Percentiles rank a stretch among this genome's conserved stretches.
These are phyloP conservation scores for Amphiprion percula DNA, from an alignment of 2,113 vertebrate species.

Conservation along the genomic window DNA sequence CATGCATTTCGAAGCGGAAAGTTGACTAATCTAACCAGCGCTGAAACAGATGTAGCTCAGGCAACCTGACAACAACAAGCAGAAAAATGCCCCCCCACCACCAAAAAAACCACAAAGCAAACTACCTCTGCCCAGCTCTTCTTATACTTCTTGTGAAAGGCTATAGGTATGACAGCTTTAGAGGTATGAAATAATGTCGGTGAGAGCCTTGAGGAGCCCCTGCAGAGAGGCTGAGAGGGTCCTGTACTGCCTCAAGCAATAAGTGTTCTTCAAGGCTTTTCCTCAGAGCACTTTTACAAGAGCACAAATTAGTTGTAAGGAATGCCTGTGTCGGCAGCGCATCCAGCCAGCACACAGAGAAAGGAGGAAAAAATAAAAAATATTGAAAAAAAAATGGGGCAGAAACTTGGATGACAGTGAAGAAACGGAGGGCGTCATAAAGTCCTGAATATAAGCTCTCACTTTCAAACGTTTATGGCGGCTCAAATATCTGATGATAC, in stretches of 20 bases:
- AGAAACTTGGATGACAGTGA: constrained; percentile 65
- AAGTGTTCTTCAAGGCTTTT: constrained; percentile 73
- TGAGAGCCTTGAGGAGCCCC: constrained; percentile 68
- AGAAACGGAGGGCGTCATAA: constrained; percentile 71
- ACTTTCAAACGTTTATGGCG: constrained; percentile 77
- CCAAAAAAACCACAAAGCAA: constrained; percentile 21
- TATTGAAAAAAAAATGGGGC: constrained; percentile 5
- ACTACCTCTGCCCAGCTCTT: constrained; percentile 41
- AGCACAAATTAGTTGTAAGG: constrained; percentile 76
- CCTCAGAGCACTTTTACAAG: constrained; percentile 76
- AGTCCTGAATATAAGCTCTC: constrained; percentile 74
- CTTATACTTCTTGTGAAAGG: constrained; percentile 47
- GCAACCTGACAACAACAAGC: constrained; percentile 12
- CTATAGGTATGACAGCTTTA: constrained; percentile 69
- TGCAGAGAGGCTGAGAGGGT: constrained; percentile 71
- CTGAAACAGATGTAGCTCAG: constrained; percentile 39
- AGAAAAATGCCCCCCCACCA: neutral
- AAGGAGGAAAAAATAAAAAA: neutral
- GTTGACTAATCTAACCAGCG: constrained; percentile 51
- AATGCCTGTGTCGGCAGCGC: constrained; percentile 32
- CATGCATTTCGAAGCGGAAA: constrained; percentile 47
- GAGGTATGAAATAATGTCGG: constrained; percentile 66
- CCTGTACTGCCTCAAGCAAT: constrained; percentile 74
- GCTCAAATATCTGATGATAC: constrained; percentile 80
- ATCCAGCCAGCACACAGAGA: constrained; percentile 30